Evolutionary conservation across 2,113 vertebrate genomes (phyloP).

Genomic region (Aspiorhynchus laticeps): DNA sequence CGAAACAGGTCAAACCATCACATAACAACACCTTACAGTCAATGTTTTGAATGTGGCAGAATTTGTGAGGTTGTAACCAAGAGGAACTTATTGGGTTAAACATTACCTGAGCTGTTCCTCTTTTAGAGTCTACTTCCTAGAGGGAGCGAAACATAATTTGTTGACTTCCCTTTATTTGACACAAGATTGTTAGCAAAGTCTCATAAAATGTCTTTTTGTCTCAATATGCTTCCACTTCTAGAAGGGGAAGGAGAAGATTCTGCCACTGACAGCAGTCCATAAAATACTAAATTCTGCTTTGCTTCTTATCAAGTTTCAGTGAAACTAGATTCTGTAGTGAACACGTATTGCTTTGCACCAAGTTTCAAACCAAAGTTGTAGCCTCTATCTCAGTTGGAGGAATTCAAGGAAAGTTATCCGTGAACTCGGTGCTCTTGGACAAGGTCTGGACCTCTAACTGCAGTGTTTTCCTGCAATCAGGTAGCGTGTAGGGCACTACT

Average conservation of each 20-base stretch:
- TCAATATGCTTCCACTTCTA: slow-evolving; percentile 38
- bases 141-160: slow-evolving; percentile 43
- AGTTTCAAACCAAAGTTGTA: background rate
- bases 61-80: slow-evolving; percentile 43
- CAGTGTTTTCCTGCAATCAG: background rate
- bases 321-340: background rate
- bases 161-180: slow-evolving; percentile 60
- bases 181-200: slow-evolving; percentile 39
- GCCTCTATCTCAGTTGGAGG: background rate
- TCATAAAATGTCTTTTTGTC: slow-evolving; percentile 47
- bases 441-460: background rate
- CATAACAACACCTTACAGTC: slow-evolving; percentile 18
- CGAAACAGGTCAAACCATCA: background rate
- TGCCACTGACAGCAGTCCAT: background rate
- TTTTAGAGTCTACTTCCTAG: slow-evolving; percentile 49
- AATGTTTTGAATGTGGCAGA: slow-evolving; percentile 8
- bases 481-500: background rate
- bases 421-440: background rate
- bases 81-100: slow-evolving; percentile 49
- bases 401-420: background rate
- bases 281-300: slow-evolving; percentile 21
- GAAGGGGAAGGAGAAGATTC: slow-evolving; percentile 23
- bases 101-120: slow-evolving; percentile 43
- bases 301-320: background rate
- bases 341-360: background rate